A percentile compares a stretch with the other conserved stretches of the same genome.
These are phyloP conservation scores for Asteroscopus sphinx DNA, from an alignment of 2,888 invertebrate genomes.

Conservation along the genomic window DNA sequence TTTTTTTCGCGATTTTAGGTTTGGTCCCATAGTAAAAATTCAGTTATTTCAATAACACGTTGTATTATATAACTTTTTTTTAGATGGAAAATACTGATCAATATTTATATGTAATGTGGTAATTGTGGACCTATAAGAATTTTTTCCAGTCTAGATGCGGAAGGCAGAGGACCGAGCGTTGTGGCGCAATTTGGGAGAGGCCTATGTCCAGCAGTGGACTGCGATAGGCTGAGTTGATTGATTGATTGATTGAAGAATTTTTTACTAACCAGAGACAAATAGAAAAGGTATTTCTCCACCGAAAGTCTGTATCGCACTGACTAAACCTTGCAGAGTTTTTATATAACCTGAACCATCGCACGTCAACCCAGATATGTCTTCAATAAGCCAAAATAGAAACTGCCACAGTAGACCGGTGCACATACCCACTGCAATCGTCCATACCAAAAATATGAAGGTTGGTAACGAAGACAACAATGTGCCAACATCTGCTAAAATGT, in stretches of 20 bases:
- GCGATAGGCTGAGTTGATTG: too few species aligned
- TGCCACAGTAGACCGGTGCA: slow-evolving; percentile 96
- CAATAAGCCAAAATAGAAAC: slow-evolving; percentile 96
- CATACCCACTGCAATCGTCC: slow-evolving; percentile 95
- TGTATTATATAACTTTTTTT: too few species aligned
- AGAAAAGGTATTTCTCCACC: slow-evolving; percentile 96
- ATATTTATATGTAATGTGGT: too few species aligned
- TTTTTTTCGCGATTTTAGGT: too few species aligned
- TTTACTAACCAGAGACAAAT: slow-evolving; percentile 92
- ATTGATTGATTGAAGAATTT: background rate
- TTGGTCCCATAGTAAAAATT: too few species aligned
- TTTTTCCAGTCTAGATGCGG: too few species aligned
- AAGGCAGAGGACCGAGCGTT: too few species aligned
- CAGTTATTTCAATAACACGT: too few species aligned
- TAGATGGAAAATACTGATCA: too few species aligned
- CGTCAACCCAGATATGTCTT: slow-evolving; percentile 90
- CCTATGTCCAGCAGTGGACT: too few species aligned
- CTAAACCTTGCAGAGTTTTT: slow-evolving; percentile 94
- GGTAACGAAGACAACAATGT: slow-evolving; percentile 91
- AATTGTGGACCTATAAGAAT: too few species aligned
- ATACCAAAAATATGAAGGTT: slow-evolving; percentile 93
- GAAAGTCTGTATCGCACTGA: slow-evolving; percentile 94
- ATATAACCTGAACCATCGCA: slow-evolving; percentile 88
- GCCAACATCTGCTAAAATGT: slow-evolving; percentile 92
- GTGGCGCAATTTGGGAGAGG: too few species aligned